Conservation (phyloP, 2,888 invertebrate species). For the Drosophila algonquin region DNA sequence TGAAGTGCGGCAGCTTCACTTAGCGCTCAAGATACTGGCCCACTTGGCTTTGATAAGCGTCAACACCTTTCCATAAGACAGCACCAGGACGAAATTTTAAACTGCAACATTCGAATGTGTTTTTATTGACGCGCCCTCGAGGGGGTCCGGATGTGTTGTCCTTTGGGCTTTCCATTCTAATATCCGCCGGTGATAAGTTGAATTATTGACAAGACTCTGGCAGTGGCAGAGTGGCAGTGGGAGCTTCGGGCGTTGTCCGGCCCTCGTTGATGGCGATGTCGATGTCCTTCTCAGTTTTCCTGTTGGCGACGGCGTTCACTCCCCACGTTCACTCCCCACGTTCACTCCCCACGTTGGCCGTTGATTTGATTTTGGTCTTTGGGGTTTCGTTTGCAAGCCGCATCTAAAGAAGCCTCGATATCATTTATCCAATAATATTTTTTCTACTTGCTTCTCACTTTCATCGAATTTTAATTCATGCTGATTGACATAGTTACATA, state of each 20-base stretch:
- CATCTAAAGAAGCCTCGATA: slow-evolving; percentile 57
- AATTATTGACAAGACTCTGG: slow-evolving; percentile 77
- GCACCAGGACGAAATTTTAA: slow-evolving; percentile 14
- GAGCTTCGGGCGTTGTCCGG: slow-evolving; percentile 47
- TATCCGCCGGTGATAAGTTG: slow-evolving; percentile 84
- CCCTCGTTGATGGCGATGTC: slow-evolving; percentile 23
- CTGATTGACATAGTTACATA: slow-evolving; percentile 27
- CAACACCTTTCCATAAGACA: slow-evolving; percentile 70
- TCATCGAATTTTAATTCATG: slow-evolving; percentile 47
- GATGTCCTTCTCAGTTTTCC: slow-evolving; percentile 43
- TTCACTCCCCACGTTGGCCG: slow-evolving; percentile 46
- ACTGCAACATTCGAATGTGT: slow-evolving; percentile 69
- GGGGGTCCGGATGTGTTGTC: slow-evolving; percentile 77
- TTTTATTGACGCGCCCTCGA: slow-evolving; percentile 72
- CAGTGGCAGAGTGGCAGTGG: slow-evolving; percentile 12
- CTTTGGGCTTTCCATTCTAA: slow-evolving; percentile 78
- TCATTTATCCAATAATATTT: slow-evolving; percentile 72
- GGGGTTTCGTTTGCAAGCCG: slow-evolving; percentile 41
- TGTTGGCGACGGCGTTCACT: slow-evolving; percentile 6
- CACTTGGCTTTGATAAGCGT: slow-evolving; percentile 60
- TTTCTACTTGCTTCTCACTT: slow-evolving; percentile 35
- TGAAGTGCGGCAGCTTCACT: slow-evolving; percentile 63
- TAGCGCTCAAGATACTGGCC: slow-evolving; percentile 7
- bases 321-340: slow-evolving; percentile 32
- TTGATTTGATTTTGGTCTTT: slow-evolving; percentile 67